phyloP scores from a whole-genome alignment of 2,113 vertebrate genomes.

The Marmota monax region DNA sequence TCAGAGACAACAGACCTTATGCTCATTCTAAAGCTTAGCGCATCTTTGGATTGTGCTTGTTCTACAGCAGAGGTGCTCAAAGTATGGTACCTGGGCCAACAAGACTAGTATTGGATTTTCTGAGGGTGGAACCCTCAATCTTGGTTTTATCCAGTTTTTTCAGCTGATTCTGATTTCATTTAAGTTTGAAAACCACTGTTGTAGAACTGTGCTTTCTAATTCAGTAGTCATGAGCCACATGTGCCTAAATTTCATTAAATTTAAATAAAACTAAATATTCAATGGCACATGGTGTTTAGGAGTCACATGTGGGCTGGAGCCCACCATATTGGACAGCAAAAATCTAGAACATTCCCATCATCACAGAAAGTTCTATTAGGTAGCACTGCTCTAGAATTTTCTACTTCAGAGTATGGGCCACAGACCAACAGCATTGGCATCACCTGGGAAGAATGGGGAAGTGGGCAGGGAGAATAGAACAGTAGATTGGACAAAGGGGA shows the following conservation, averaged over 20 bases:
- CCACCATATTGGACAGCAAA: not conserved
- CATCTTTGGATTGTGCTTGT: not conserved
- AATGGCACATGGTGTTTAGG: not conserved
- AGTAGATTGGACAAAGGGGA: no score
- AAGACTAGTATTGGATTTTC: not conserved
- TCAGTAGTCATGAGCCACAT: not conserved
- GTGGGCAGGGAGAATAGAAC: no score
- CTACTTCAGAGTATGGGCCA: not conserved
- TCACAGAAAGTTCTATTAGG: not conserved
- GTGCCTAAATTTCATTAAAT: not conserved
- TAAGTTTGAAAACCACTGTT: not conserved
- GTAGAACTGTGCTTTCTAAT: not conserved
- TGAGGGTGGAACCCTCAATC: not conserved
- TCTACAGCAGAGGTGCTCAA: not conserved
- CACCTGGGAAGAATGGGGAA: not conserved
- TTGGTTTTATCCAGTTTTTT: not conserved
- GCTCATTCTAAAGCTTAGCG: not conserved
- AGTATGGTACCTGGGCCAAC: not conserved
- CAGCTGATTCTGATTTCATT: not conserved
- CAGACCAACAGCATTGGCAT: not conserved
- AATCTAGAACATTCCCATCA: not conserved
- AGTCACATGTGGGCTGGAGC: not conserved
- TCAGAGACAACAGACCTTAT: not conserved
- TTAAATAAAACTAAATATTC: slow-evolving; percentile 34
- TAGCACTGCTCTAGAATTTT: not conserved